Evolutionary conservation across 2,113 vertebrate genomes (phyloP).

Genomic region (Vidua chalybeata): DNA sequence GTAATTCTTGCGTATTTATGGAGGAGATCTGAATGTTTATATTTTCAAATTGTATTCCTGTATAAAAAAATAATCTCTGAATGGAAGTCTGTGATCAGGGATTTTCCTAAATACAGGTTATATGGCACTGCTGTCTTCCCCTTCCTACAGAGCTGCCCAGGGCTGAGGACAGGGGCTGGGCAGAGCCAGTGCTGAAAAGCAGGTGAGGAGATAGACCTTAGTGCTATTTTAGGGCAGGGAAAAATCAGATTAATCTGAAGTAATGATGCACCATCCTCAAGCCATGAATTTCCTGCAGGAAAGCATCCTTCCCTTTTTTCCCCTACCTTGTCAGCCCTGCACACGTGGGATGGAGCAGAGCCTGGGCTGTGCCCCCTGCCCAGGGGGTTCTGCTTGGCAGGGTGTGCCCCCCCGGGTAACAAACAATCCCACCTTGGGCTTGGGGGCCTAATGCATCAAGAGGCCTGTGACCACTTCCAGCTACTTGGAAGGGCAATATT

Average conservation of each 20-base stretch:
- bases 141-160: too few species aligned
- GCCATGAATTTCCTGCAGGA: not conserved
- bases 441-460: not conserved
- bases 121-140: not conserved
- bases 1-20: not conserved
- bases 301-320: not conserved
- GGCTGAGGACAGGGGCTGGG: not conserved
- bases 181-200: not conserved
- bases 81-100: not conserved
- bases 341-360: not conserved
- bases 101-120: not conserved
- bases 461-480: not conserved
- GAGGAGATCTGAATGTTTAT: not conserved
- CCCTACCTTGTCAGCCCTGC: not conserved
- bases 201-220: not conserved
- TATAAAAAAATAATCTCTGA: not conserved
- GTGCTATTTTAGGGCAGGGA: not conserved
- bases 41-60: not conserved
- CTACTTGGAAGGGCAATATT: not conserved
- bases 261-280: not conserved
- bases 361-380: not conserved
- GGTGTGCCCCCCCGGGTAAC: fast-evolving
- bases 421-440: not conserved
- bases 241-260: not conserved
- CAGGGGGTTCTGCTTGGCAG: not conserved